Evolutionary conservation across 2,888 invertebrate species (phyloP), one percentile per base, ranked within the genome.

Genomic region (Polyommatus iphigenia): DNA sequence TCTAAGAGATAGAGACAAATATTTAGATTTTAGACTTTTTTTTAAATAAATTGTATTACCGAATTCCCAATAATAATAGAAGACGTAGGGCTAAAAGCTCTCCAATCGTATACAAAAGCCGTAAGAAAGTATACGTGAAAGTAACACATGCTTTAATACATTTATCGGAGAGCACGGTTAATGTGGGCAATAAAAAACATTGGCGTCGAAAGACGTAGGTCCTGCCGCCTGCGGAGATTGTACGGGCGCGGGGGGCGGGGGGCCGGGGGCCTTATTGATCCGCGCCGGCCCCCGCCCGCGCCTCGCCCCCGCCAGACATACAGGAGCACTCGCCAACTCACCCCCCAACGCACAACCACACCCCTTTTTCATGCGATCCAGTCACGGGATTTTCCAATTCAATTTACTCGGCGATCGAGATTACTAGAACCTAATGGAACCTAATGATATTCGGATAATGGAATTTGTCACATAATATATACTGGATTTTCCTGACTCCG

Each of bases 341-440:
- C 83, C 85, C 84, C 83, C 82, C 79, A 77, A 80, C 80, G 79
- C 78, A 85, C 89, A 89, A 91, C 93, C 93, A 93, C 93, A 93
- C 93, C 93, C 92, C 92, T 91, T 91, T 90, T 89, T 87, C 89
- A 90, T 87, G 84, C 89, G 85, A 88, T 85, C 90, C 88, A 93
- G 88, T 93, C 94, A 94, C 87, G 91, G 93, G 93, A 90, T 92
- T 93, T 94, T 93, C 93, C 94, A 90, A 92, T 91, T 90, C 89
- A 90, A 92, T 92, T 91, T 91, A 85, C 87, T 85, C 83, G 83
- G 85, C 87, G 85, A 89, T 88, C 85, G 84, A 86, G 84, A 87
- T 80, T 81, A 79, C 79, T 80, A 79, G 57, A 79, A 73, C 78
- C 78, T 77, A 75, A 78, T 75, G 75, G 75, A 77, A 80, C 76